Evolutionary conservation across 2,797 vertebrate species (phyloP), one percentile per base, ranked within the genome.

Genomic region (Chromis chromis): DNA sequence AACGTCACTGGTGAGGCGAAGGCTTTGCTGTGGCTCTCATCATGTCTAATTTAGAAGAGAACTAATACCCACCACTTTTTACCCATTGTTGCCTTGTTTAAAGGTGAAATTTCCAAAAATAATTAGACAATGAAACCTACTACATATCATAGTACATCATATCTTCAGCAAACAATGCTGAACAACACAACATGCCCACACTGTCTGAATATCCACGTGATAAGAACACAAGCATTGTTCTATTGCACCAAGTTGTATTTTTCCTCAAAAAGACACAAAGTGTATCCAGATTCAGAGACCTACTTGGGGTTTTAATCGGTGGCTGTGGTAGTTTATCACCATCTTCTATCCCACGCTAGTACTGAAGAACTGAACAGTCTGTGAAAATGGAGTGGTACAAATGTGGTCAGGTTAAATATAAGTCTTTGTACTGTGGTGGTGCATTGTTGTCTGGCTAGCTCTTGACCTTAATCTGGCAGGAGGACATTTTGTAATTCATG

Each of bases 381-480:
- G 42, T 33, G 39, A 59, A 60, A 56, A 40, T 59, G 25, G 36
- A 74, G 42, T 33, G 21, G 48, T 49, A 61, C 50, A 16, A 33
- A 21, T 75, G 64, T 71, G 21, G 62, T 27, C 62, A 69, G 39
- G 54, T 64, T 61, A 4, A 53, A 46, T 60, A 64, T 48, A 58
- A 70, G 58, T 56, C 31, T 59, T 48, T 53, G 65, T 62, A 19
- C 56, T 44, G 57, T 55, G 33, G 33, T 60, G 46, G 53, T 72
- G 49, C 39, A 67, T 46, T 60, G 36, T 36, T 50, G 54, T 46
- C 17, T 31, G 14, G 36, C 52, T 11, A 24, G 17, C 25, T 24
- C 65, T 85, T 66, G 57, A 75, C 60, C 68, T 36, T 64, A 48
- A 74, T 33, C 2, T 6, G 57, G 9, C 61, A 61, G 21, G 27